Evolutionary conservation across 2,113 vertebrate species (phyloP).

Genomic region (Megaceryle maxima): DNA sequence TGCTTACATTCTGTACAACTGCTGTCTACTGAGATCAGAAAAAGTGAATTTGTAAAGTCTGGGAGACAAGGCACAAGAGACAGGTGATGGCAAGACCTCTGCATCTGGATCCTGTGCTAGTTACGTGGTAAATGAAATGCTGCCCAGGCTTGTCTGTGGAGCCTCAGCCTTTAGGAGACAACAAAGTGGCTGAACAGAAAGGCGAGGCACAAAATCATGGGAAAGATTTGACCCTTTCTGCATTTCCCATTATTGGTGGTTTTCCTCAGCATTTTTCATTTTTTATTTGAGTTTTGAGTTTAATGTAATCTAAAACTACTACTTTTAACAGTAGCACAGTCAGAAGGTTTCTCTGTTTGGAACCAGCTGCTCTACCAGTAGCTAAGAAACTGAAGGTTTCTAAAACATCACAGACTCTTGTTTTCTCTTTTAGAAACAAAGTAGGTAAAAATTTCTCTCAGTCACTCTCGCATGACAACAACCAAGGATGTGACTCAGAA

Average conservation of each 20-base stretch:
- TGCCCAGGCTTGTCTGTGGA: neutral
- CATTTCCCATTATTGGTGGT: neutral
- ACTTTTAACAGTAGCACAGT: neutral
- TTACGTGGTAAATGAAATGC: rapidly evolving
- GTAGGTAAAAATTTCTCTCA: neutral
- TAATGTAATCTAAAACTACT: neutral
- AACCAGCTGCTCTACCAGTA: neutral
- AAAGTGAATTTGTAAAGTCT: neutral
- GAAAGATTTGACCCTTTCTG: neutral
- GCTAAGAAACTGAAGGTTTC: neutral
- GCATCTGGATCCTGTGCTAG: neutral
- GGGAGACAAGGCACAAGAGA: neutral
- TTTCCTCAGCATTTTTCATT: neutral
- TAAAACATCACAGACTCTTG: neutral
- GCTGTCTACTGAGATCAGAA: neutral
- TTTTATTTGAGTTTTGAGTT: neutral
- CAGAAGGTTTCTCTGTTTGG: neutral
- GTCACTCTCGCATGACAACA: neutral
- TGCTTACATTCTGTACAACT: neutral
- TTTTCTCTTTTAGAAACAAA: neutral
- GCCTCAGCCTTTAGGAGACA: neutral
- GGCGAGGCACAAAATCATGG: neutral
- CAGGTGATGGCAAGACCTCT: neutral
- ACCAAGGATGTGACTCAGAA: neutral
- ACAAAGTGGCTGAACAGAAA: neutral